These are phyloP conservation scores for Linnaemya tessellans DNA, from an alignment of 2,888 invertebrate genomes.

Conservation along the genomic window DNA sequence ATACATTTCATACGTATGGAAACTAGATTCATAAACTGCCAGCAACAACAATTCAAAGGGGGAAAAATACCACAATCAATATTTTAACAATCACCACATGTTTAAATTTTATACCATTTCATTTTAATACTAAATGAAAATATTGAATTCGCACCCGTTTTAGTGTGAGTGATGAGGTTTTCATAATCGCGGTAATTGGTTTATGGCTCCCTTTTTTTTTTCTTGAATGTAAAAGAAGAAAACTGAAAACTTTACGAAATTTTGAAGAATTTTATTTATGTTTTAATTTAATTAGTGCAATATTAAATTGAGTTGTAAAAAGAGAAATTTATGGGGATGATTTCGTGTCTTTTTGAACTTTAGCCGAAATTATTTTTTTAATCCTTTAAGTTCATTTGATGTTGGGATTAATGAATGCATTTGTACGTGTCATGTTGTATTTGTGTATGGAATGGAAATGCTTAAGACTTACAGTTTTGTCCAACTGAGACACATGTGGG, in stretches of 20 bases:
- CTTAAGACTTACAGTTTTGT: constrained; percentile 12
- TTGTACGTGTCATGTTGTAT: constrained; percentile 33
- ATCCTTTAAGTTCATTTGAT: constrained; percentile 51
- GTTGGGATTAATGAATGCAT: constrained; percentile 41
- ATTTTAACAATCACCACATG: constrained; percentile 55
- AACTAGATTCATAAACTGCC: constrained; percentile 2
- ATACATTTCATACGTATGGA: not conserved
- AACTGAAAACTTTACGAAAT: not conserved
- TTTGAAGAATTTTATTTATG: constrained; percentile 44
- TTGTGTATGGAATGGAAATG: constrained; percentile 36
- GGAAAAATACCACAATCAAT: constrained; percentile 25
- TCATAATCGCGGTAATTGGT: constrained; percentile 20
- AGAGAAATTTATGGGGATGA: constrained; percentile 26
- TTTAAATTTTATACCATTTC: constrained; percentile 43
- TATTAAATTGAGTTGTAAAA: constrained; percentile 23
- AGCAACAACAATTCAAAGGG: constrained; percentile 6
- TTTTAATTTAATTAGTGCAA: constrained; percentile 44
- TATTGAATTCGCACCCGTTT: constrained; percentile 47
- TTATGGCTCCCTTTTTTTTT: constrained; percentile 24
- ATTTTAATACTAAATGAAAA: constrained; percentile 12
- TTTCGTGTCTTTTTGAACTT: constrained; percentile 19
- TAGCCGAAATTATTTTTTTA: constrained; percentile 28
- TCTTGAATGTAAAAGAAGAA: constrained; percentile 6
- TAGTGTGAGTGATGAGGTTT: constrained; percentile 50
- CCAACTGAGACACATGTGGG: constrained; percentile 36